phyloP scores from a whole-genome alignment of 2,797 vertebrate genomes.

The Myotis daubentonii region DNA sequence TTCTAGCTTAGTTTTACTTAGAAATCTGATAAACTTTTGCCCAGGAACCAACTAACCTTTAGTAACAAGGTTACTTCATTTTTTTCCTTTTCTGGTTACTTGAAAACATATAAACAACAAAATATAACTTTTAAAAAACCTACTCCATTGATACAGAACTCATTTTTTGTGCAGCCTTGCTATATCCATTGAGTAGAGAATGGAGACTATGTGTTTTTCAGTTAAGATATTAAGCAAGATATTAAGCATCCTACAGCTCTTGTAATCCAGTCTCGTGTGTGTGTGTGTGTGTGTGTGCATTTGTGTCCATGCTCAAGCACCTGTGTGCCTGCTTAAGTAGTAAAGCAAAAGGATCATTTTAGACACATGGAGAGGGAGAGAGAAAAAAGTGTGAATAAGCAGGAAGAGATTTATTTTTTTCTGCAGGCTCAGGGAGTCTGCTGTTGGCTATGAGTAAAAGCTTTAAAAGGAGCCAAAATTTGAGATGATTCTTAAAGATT shows the following conservation, averaged over 20 bases:
- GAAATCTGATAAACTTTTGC: constrained; percentile 86
- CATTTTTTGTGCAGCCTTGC: background rate
- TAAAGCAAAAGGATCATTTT: background rate
- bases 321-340: rapidly evolving
- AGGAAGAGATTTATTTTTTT: background rate
- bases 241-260: background rate
- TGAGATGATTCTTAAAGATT: background rate
- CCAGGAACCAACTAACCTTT: constrained; percentile 70
- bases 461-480: background rate
- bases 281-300: no score
- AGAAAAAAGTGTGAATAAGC: background rate
- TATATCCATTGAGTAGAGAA: background rate
- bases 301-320: background rate
- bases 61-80: constrained; percentile 69
- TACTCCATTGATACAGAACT: background rate
- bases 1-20: constrained; percentile 74
- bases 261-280: background rate
- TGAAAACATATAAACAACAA: constrained; percentile 60
- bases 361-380: background rate
- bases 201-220: background rate
- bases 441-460: background rate
- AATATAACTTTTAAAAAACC: background rate
- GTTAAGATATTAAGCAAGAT: background rate
- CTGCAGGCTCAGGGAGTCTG: background rate
- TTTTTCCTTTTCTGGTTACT: constrained; percentile 61